Evolutionary conservation across 2,797 vertebrate genomes (phyloP).

Genomic region (Lithobates sylvaticus): DNA sequence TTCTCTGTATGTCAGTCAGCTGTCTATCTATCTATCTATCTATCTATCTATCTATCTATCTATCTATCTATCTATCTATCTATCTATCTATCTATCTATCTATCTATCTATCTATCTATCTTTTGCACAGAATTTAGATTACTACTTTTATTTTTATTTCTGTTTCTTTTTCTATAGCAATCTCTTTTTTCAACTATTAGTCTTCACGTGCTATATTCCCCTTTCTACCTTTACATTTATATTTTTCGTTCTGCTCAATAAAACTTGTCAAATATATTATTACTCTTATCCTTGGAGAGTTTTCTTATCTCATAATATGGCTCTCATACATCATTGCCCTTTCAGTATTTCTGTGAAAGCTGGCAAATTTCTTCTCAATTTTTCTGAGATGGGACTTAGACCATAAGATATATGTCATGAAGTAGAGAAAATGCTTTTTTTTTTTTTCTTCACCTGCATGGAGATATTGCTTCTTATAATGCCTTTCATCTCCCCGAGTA

Average conservation of each 20-base stretch:
- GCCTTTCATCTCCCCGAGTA: constrained; percentile 52
- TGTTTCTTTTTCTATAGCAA: background rate
- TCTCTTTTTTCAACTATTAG: background rate
- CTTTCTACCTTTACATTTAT: constrained; percentile 57
- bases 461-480: constrained; percentile 48
- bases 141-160: background rate
- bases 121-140: background rate
- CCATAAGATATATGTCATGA: constrained; percentile 60
- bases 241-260: constrained; percentile 56
- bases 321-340: constrained; percentile 60
- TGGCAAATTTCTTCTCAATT: constrained; percentile 56
- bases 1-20: too few relatives aligned
- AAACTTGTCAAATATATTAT: constrained; percentile 62
- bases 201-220: constrained; percentile 12
- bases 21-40: too few relatives aligned
- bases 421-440: constrained; percentile 38
- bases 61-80: too few relatives aligned
- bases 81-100: too few relatives aligned
- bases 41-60: too few relatives aligned
- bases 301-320: constrained; percentile 60
- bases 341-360: constrained; percentile 61
- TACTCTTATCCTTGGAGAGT: constrained; percentile 57
- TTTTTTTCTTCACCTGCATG: background rate
- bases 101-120: too few relatives aligned
- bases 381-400: constrained; percentile 57